Base-by-base conservation (phyloP, 2,797 vertebrate genomes). In the Etheostoma perlongum region DNA sequence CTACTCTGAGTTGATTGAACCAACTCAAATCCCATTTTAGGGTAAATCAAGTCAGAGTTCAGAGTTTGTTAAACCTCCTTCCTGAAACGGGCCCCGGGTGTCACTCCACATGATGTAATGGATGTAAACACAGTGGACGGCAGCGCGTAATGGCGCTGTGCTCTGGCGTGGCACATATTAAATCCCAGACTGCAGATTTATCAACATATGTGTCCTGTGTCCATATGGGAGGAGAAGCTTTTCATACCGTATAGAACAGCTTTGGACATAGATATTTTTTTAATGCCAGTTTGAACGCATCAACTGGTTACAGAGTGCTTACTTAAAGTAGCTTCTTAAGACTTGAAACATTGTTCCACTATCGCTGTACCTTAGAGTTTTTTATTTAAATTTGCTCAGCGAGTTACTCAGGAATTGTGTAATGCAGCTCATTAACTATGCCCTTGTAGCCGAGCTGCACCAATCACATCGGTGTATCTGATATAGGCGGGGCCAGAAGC, bases 181-280 rank as follows among this genome's bases (percentile, higher is more conserved):
- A 48, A 66, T 42, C 1, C 2, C 12, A 51, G 19, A 16, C 46
- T 36, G 30, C 27, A 65, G 48, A 48, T 72, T 18, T 54, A 47
- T n/a, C 40, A 66, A 54, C 67, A 53, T 55, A 60, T 54, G 19
- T 55, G 30, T 65, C 47, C 40, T 60, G 40, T 15, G 47, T 40
- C 8, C 13, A 19, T 47, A 5, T 53, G 14, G 0, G 46, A 19
- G 16, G 54, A 46, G n/a, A 23, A 33, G 55, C 36, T 44, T 60
- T 44, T 44, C 58, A 60, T 40, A 40, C 6, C 40, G 25, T 21
- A 33, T 15, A 12, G 33, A 53, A 33, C 25, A 23, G 11, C 27
- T 52, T 36, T 2, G 7, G 44, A 25, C 10, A 25, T 33, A 18
- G 8, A 65, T 52, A 14, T 14, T 2, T 71, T n/a, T 40, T 51